These are phyloP conservation scores for Eudorcas thomsonii DNA, from an alignment of 2,113 vertebrate species.

Conservation along the genomic window DNA sequence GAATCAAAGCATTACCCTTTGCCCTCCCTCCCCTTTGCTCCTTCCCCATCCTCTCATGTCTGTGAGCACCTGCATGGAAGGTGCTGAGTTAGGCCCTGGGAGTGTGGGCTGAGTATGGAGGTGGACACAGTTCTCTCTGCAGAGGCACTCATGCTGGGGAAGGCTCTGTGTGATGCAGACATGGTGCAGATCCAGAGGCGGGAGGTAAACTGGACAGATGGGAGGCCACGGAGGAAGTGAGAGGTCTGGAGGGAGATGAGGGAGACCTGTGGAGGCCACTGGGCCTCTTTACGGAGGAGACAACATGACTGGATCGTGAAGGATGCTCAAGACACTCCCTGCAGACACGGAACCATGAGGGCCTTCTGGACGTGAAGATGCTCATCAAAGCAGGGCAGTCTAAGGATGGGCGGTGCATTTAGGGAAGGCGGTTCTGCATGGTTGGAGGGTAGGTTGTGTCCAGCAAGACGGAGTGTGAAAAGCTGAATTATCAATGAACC, in stretches of 20 bases:
- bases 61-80: not conserved
- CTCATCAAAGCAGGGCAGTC: rapidly evolving
- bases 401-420: rapidly evolving
- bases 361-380: rapidly evolving
- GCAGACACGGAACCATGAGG: not conserved
- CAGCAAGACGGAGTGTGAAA: not conserved
- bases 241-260: no score
- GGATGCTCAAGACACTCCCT: not conserved
- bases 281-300: not conserved
- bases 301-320: not conserved
- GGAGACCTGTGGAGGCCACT: not conserved
- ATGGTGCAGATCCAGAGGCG: rapidly evolving
- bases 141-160: no score
- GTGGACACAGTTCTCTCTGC: not conserved
- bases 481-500: not conserved
- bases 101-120: rapidly evolving
- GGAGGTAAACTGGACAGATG: rapidly evolving
- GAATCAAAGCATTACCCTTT: not conserved
- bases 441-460: not conserved
- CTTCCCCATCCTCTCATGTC: not conserved
- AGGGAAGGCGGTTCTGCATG: not conserved
- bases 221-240: rapidly evolving
- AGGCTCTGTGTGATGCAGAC: rapidly evolving
- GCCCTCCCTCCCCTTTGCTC: not conserved
- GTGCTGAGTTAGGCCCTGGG: not conserved